Conservation (phyloP, 2,113 vertebrate species). For the Elgaria multicarinata region DNA sequence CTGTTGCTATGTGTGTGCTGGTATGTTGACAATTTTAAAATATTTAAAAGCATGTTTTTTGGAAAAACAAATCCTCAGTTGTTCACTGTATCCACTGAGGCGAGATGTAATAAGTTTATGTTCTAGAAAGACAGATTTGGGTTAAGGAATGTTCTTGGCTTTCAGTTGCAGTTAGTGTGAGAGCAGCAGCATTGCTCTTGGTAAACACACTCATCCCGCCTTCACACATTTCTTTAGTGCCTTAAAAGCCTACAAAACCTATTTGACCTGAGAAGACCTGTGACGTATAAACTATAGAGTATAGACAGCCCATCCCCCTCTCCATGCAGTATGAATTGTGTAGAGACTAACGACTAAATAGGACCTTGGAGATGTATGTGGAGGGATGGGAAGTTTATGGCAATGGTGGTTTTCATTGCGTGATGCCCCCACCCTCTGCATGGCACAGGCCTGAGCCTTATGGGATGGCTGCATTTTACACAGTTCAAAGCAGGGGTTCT, state of each 20-base stretch:
- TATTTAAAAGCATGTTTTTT: neutral
- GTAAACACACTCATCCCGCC: neutral
- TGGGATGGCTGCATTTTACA: too few species aligned
- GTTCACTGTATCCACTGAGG: neutral
- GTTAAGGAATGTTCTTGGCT: slow-evolving; percentile 8
- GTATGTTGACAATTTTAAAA: neutral
- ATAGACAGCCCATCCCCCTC: too few species aligned
- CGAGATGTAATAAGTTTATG: neutral
- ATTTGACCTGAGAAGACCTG: neutral
- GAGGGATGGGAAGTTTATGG: too few species aligned
- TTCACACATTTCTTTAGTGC: neutral
- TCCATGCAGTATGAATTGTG: too few species aligned
- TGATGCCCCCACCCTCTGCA: too few species aligned
- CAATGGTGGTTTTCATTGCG: too few species aligned
- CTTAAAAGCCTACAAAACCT: neutral
- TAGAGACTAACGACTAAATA: too few species aligned
- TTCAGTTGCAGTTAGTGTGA: neutral
- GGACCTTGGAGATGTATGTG: too few species aligned
- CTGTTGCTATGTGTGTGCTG: neutral
- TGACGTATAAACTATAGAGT: too few species aligned
- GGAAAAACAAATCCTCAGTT: neutral
- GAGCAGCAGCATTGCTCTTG: neutral
- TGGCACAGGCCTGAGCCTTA: too few species aligned
- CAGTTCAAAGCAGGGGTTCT: too few species aligned
- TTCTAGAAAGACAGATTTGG: slow-evolving; percentile 8